Conservation (phyloP, 2,113 vertebrate species). For the Calyptomena viridis region DNA sequence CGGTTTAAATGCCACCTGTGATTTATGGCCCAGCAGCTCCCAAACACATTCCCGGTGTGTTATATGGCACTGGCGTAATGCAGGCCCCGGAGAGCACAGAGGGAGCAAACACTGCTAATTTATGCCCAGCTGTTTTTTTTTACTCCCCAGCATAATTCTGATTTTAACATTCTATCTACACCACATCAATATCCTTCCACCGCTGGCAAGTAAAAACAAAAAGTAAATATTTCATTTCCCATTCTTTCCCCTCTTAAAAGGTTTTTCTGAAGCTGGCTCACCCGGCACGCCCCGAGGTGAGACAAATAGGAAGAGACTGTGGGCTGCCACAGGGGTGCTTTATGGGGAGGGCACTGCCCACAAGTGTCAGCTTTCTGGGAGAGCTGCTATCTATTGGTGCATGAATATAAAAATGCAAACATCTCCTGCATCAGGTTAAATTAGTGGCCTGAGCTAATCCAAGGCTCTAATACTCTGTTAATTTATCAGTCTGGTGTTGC, state of each 20-base stretch:
- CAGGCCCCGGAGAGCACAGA: not conserved
- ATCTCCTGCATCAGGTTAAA: conserved; percentile 62
- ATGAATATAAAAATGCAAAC: conserved; percentile 36
- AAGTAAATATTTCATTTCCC: conserved; percentile 48
- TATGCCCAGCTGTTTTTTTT: conserved; percentile 5
- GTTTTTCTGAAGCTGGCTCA: not conserved
- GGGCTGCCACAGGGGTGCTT: not conserved
- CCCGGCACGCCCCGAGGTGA: not conserved
- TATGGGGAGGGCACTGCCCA: not conserved
- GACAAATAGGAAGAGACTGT: conserved; percentile 29
- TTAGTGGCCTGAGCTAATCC: conserved; percentile 54
- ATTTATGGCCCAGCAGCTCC: conserved; percentile 27
- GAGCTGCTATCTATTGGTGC: conserved; percentile 43
- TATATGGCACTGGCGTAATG: not conserved
- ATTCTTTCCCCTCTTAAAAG: not conserved
- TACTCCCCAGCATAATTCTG: conserved; percentile 37
- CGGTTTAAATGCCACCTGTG: conserved; percentile 5
- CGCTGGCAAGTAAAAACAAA: not conserved
- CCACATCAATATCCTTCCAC: conserved; percentile 32
- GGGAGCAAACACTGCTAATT: conserved; percentile 29
- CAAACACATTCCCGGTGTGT: not conserved
- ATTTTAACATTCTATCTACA: conserved; percentile 30
- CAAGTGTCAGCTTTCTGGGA: conserved; percentile 9
- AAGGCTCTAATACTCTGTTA: conserved; percentile 41
- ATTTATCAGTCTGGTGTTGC: conserved; percentile 69